Base-by-base conservation (phyloP, 2,797 vertebrate genomes). In the Furcifer pardalis region DNA sequence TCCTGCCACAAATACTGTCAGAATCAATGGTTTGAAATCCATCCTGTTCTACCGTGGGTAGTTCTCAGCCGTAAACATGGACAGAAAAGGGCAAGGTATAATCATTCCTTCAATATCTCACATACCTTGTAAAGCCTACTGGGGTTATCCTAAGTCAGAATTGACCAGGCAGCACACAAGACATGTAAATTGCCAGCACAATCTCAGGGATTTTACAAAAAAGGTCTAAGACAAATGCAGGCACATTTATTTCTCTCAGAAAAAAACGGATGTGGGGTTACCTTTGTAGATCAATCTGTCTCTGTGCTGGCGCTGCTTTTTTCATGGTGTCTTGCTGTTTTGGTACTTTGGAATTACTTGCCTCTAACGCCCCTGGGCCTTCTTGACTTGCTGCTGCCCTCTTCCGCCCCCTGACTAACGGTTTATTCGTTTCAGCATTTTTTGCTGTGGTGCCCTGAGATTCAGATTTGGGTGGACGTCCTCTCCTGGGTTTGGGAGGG, bases 261-360 rank as follows among this genome's bases (percentile, higher is more conserved):
- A 77, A 46, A 17, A 56, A 87, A 78, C n/a, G 42, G 0, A 0
- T 3, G 30, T 7, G 27, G n/a, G n/a, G 46, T 59, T 95, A 99
- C 99, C 99, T 99, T 95, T 99, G 98, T 84, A 99, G 94, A 94
- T 99, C 98, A n/a, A 99, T 98, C 90, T 98, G 98, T 95, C 98
- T 97, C 95, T 99, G 98, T 94, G 97, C 95, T 90, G 96, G 97
- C 86, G 96, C 96, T 88, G 97, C 97, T 88, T 98, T 99, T 95
- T 97, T 97, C 93, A 97, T 96, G 90, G 92, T 84, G 66, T 97
- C 97, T 91, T 98, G 97, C 92, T 98, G 97, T 97, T 98, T 99
- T 94, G 98, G 97, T 96, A 97, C 96, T 97, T 99, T 99, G 95
- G 97, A 96, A 88, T 97, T 99, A 92, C 97, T 95, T 85, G 97